Conservation (phyloP, 2,888 invertebrate genomes). For the Schizotus pectinicornis region DNA sequence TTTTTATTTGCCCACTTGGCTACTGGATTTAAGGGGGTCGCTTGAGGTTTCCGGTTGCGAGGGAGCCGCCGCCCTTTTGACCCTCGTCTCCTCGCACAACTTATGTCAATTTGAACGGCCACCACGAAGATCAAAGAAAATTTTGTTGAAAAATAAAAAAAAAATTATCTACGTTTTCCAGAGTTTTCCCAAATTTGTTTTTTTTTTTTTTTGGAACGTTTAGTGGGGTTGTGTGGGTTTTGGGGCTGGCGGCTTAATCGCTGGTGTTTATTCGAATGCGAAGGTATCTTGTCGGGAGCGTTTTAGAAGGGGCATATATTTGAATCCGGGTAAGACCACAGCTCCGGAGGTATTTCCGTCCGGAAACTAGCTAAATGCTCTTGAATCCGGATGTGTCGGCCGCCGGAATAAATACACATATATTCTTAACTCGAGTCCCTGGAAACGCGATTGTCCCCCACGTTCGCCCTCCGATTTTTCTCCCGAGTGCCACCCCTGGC, state of each 20-base stretch:
- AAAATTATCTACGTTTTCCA: too few relatives aligned
- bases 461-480: constrained; percentile 1
- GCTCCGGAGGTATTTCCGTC: constrained; percentile 53
- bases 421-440: constrained; percentile 41
- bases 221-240: too few relatives aligned
- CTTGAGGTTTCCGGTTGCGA: constrained; percentile 36
- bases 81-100: background rate
- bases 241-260: constrained; percentile 5
- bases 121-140: background rate
- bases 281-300: constrained; percentile 17
- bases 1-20: constrained; percentile 51
- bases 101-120: background rate
- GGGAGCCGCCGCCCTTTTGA: constrained; percentile 2
- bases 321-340: constrained; percentile 51
- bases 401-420: constrained; percentile 55
- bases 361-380: constrained; percentile 56
- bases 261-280: constrained; percentile 13
- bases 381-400: constrained; percentile 53
- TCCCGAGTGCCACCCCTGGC: constrained; percentile 5
- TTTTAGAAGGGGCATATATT: constrained; percentile 33
- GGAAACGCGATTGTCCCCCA: background rate
- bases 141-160: too few relatives aligned
- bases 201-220: too few relatives aligned
- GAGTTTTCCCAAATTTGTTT: too few relatives aligned
- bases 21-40: constrained; percentile 49